Base-by-base conservation (phyloP, 2,888 invertebrate genomes). In the Peribatodes rhomboidaria region DNA sequence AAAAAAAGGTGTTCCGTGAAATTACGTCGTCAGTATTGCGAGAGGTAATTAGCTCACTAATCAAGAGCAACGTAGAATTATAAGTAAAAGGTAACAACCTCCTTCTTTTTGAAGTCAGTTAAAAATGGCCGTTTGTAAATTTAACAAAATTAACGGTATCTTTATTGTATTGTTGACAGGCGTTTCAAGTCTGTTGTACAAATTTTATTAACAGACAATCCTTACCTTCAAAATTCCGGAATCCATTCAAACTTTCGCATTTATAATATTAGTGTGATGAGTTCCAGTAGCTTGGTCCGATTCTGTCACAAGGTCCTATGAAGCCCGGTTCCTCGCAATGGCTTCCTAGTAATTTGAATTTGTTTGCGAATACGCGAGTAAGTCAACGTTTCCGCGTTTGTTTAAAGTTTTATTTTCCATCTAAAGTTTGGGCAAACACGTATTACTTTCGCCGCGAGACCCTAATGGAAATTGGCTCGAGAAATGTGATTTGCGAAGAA, bases 361-460 rank as follows among this genome's bases (percentile, higher is more conserved):
- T 61, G 66, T 70, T 68, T 62, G 62, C 68, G 41, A 42, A 63
- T 65, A 33, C 46, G 37, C 39, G 37, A 53, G 52, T 71, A 69
- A 69, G 53, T 69, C 68, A 63, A 67, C 65, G 57, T 71, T 73
- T 68, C 67, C 62, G 42, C 62, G 64, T 68, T 72, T 69, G 68
- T 69, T 71, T 71, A 69, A 72, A 68, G 65, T 72, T 73, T 65
- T 55, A 61, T 69, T 71, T 68, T 69, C 68, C 69, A 65, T 69
- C 65, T 69, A 67, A 69, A 72, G 70, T 70, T 72, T 60, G 62
- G 49, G 57, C 61, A 67, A 67, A 69, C 66, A 70, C 64, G 67
- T 67, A 69, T 70, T 72, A 69, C 66, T 69, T 53, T 39, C 39
- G 9, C 53, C 39, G 39, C 53, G 39, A 14, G 39, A 53, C 53